Evolutionary conservation across 2,113 vertebrate genomes (phyloP), one percentile per base, ranked within the genome.

Genomic region (Ammodramus savannarum): DNA sequence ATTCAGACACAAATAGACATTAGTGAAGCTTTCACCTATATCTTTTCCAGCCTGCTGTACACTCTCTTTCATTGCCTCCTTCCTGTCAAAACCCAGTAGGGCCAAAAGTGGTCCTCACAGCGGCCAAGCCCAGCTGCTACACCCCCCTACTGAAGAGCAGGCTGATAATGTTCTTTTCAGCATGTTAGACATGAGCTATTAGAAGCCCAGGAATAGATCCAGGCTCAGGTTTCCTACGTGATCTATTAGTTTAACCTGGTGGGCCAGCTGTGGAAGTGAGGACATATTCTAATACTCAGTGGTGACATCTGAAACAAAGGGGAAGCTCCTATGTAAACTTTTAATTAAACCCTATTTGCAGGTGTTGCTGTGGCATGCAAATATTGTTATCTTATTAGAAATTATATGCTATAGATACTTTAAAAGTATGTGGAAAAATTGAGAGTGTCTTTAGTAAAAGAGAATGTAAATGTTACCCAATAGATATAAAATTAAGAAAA

Each of bases 61-160:
- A 43, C 44, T 86, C 51, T 80, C n/a, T 83, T 55, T 77, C 95
- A 95, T 94, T 94, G 87, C 77, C 89, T 96, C 89, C 85, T 95
- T 91, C 97, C 95, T 93, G 94, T 93, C 95, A 22, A 80, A 93
- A 94, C 73, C 73, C 91, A 74, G 72, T 67, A 92, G 92, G 71
- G 78, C 87, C 25, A 89, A 71, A 96, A 92, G 90, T 85, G 77
- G 77, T 89, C 51, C 25, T 82, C n/a, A 32, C 44, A 94, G 36
- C 54, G 34, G 77, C 39, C 3, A 68, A 87, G 73, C 38, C 95
- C 96, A 96, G 95, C 92, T 97, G 97, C 95, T 95, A 78, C 55
- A 85, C 48, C 26, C 67, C 19, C 76, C 73, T 83, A 2, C 69
- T 78, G 22, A 69, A 86, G 55, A 76, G 73, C 48, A 43, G 75